Percentiles rank a stretch among this genome's conserved stretches.
These are phyloP conservation scores for Sympetrum striolatum DNA, from an alignment of 2,888 invertebrate species.

Conservation along the genomic window DNA sequence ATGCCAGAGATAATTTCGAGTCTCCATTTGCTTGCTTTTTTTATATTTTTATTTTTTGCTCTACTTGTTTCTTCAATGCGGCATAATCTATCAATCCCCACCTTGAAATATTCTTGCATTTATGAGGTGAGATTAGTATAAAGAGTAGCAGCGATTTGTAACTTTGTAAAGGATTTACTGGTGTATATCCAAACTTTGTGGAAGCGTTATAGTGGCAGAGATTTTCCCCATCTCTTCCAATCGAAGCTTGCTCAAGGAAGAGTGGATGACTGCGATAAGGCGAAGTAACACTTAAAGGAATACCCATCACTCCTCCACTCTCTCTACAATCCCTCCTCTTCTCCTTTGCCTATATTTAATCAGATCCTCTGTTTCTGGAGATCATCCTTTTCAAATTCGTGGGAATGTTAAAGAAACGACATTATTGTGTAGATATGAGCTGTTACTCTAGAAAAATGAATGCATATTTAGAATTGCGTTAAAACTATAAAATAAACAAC, in stretches of 20 bases:
- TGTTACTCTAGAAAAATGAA: not conserved
- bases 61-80: no score
- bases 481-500: not conserved
- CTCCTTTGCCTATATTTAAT: no score
- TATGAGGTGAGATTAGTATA: no score
- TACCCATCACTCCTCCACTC: no score
- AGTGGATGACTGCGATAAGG: constrained; percentile 30
- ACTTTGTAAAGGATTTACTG: not conserved
- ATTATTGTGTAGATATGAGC: no score
- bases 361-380: not conserved
- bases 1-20: no score
- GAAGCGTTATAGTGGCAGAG: not conserved
- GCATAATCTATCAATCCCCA: no score
- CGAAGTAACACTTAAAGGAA: not conserved
- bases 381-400: not conserved
- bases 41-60: no score
- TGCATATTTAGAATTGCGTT: not conserved
- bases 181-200: not conserved
- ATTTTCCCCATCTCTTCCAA: not conserved
- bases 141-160: not conserved
- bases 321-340: no score
- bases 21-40: no score
- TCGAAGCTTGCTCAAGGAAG: not conserved
- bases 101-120: no score
- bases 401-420: no score